Base-by-base conservation (phyloP, 2,797 vertebrate genomes). In the Sebastes elongatus region DNA sequence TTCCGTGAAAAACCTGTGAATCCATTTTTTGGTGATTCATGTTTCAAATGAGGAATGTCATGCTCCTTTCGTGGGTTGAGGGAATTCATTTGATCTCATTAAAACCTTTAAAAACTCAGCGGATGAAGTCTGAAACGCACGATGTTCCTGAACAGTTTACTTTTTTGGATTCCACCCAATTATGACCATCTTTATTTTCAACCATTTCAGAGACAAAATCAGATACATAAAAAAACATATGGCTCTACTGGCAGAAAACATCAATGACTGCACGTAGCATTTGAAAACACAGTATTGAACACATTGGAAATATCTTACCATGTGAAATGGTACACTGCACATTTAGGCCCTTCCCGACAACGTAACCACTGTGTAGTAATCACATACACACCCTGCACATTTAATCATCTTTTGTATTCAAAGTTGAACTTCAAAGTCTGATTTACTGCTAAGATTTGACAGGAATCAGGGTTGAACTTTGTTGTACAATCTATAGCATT, bases 371-470 rank as follows among this genome's bases (percentile, higher is more conserved):
- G 28, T 77, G 38, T 23, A 18, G 6, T 60, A 49, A 76, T 61
- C 35, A 25, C 18, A 77, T 6, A 70, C 76, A 78, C 46, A 63
- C 49, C 61, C 65, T 55, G 27, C 32, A 63, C 53, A 64, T 42
- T 62, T 25, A 7, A 52, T 6, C 13, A 4, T 75, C 7, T 28
- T 64, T 42, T 53, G 4, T 35, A 20, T 49, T 46, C 25, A 71
- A 64, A 73, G 30, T 38, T 7, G 35, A 35, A 46, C 23, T 57
- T 57, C 33, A 16, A 32, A 49, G 20, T n/a, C 2, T 8, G 22
- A 77, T 78, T 83, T 83, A 84, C 76, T 82, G 78, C 71, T 60
- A 49, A 33, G 11, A 64, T 23, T 23, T 63, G 46, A 66, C 53
- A 78, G 80, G 49, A 82, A 56, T 79, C 42, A 11, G 46, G 25